These are phyloP conservation scores for Hassar affinis DNA, from an alignment of 2,113 vertebrate species.

Conservation along the genomic window DNA sequence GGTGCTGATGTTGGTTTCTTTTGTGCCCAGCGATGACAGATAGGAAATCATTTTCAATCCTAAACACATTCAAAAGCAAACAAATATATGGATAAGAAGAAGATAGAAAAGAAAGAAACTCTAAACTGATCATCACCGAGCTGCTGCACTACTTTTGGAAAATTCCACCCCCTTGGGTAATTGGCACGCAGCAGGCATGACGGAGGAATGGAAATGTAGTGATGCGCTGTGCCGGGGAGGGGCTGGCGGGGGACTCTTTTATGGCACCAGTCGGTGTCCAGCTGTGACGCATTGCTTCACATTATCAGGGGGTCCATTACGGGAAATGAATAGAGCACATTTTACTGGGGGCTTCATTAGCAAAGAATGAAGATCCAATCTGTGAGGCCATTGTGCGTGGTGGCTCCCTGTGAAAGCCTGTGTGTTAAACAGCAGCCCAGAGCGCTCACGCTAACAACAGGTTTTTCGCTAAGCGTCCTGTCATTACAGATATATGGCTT, in stretches of 20 bases:
- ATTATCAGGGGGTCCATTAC: slow-evolving; percentile 52
- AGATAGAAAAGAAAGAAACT: not conserved
- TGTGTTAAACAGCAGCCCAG: slow-evolving; percentile 42
- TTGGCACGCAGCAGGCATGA: slow-evolving; percentile 54
- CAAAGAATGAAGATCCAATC: slow-evolving; percentile 38
- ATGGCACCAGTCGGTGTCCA: slow-evolving; percentile 43
- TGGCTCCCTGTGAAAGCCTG: slow-evolving; percentile 28
- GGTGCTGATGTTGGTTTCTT: not conserved
- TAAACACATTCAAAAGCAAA: not conserved
- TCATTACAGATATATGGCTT: slow-evolving; percentile 3
- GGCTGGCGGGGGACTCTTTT: slow-evolving; percentile 36
- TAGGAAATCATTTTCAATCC: not conserved
- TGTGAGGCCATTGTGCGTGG: slow-evolving; percentile 9
- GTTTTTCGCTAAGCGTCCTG: slow-evolving; percentile 27
- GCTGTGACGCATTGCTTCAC: slow-evolving; percentile 47
- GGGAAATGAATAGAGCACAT: slow-evolving; percentile 47
- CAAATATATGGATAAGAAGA: not conserved
- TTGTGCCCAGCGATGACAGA: not conserved
- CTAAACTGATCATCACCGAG: not conserved
- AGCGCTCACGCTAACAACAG: slow-evolving; percentile 25
- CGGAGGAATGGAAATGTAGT: slow-evolving; percentile 63
- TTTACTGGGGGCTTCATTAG: slow-evolving; percentile 53
- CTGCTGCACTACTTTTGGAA: not conserved
- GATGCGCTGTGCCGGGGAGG: slow-evolving; percentile 35
- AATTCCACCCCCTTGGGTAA: slow-evolving; percentile 43